Evolutionary conservation across 1,140 invertebrate genomes (phyloP), one percentile per base, ranked within the genome.

Genomic region (Tetramorium alpestre): DNA sequence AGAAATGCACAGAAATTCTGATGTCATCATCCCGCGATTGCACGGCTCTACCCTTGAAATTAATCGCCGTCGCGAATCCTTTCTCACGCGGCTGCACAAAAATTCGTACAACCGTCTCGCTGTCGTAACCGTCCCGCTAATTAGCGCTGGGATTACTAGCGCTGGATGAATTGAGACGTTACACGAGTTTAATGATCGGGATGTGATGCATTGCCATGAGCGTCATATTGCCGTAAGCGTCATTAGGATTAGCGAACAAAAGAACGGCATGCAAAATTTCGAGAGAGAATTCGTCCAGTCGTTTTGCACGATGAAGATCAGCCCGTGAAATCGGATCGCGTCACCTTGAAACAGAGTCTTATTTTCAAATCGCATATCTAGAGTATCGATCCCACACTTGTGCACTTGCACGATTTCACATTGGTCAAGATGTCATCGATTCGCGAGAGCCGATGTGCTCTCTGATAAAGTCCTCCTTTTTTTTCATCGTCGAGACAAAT

Each of bases 391-490:
- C 16, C 25, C 38, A 11, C 22, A 7, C 81, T 22, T 22, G 70
- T 38, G 84, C 67, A 80, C 85, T 87, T 81, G 69, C 22, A 49
- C 58, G 85, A 65, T 76, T 81, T 81, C 85, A 33, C 75, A n/a
- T 33, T 33, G 47, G 77, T 58, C 62, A 54, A 82, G 64, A 87
- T 75, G 72, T 87, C 78, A 77, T 86, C 86, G 86, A 87, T 85
- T 82, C 58, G 38, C 49, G 64, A 85, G 67, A 87, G 51, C 49
- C 72, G 72, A 85, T 47, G 56, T 33, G 49, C 62, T 69, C 18
- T 22, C 41, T 33, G 51, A 86, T 65, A 58, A 47, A 18, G 28
- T 64, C 11, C 33, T 41, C 7, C n/a, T 5, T 18, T 58, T 25
- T 54, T 38, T 64, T 51, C 25, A 25, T 7, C 81, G 28, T 58